These are phyloP conservation scores for Phoebastria nigripes DNA, from an alignment of 2,797 vertebrate species.

Conservation along the genomic window DNA sequence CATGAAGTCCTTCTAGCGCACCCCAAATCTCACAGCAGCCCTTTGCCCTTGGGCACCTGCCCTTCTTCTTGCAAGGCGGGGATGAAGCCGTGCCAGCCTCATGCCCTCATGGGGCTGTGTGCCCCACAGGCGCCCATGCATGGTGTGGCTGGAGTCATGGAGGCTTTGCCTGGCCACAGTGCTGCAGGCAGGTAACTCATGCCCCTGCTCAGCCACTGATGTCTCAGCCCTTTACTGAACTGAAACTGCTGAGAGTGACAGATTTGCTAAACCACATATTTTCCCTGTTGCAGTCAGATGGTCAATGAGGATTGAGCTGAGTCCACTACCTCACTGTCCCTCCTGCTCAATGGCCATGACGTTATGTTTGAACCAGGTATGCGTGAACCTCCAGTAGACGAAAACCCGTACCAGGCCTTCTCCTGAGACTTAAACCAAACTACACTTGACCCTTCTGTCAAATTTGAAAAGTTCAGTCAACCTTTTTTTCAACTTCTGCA, in stretches of 20 bases:
- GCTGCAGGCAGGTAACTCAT: background rate
- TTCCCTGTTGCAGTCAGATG: background rate
- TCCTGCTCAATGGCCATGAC: background rate
- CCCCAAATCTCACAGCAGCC: background rate
- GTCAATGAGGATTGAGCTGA: background rate
- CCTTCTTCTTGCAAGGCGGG: background rate
- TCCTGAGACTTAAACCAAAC: background rate
- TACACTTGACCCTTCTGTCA: background rate
- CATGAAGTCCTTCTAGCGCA: background rate
- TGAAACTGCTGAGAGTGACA: background rate
- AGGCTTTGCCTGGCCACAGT: background rate
- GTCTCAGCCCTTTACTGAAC: background rate
- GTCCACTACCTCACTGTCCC: background rate
- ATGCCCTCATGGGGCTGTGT: rapidly evolving
- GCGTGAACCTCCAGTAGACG: background rate
- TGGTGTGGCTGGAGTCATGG: background rate
- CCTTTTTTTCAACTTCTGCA: background rate
- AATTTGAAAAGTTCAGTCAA: background rate
- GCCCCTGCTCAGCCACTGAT: background rate
- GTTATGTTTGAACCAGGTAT: background rate
- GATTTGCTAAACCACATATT: background rate
- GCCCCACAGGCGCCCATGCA: background rate
- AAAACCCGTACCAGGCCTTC: background rate
- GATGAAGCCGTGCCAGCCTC: background rate
- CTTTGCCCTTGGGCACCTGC: background rate